Conservation (phyloP, 2,113 vertebrate species). For the Rhea pennata region DNA sequence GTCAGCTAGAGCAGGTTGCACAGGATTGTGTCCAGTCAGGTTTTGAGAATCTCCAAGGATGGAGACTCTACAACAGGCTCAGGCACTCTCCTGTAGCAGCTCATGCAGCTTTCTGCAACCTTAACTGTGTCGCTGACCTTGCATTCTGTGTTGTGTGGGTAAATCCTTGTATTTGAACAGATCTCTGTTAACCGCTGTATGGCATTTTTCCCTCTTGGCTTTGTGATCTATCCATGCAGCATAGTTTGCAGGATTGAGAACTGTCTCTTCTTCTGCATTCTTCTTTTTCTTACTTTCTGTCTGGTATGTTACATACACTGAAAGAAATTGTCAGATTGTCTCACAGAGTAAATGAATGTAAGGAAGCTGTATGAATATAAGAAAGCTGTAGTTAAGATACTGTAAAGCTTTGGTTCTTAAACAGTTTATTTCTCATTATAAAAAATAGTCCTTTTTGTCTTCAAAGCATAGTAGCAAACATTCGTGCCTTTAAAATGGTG, state of each 20-base stretch:
- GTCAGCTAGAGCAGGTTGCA: not conserved
- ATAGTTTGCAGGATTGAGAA: not conserved
- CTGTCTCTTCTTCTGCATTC: not conserved
- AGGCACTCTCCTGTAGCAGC: not conserved
- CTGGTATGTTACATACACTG: not conserved
- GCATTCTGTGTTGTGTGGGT: not conserved
- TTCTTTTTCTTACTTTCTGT: not conserved
- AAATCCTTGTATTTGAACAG: not conserved
- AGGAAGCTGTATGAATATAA: not conserved
- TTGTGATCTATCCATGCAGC: not conserved
- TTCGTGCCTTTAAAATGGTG: not conserved
- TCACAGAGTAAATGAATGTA: not conserved
- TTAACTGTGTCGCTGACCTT: not conserved
- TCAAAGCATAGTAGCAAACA: not conserved
- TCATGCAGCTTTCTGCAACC: not conserved
- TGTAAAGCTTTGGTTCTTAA: not conserved
- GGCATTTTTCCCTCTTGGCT: not conserved
- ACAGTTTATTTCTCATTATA: not conserved
- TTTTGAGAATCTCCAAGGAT: not conserved
- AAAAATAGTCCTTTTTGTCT: not conserved
- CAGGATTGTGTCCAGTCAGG: rapidly evolving
- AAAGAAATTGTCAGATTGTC: not conserved
- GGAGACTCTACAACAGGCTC: not conserved
- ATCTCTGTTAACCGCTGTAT: not conserved
- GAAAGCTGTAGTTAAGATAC: not conserved